These are phyloP conservation scores for Cheilosia urbana DNA, from an alignment of 2,888 invertebrate species.

Conservation along the genomic window DNA sequence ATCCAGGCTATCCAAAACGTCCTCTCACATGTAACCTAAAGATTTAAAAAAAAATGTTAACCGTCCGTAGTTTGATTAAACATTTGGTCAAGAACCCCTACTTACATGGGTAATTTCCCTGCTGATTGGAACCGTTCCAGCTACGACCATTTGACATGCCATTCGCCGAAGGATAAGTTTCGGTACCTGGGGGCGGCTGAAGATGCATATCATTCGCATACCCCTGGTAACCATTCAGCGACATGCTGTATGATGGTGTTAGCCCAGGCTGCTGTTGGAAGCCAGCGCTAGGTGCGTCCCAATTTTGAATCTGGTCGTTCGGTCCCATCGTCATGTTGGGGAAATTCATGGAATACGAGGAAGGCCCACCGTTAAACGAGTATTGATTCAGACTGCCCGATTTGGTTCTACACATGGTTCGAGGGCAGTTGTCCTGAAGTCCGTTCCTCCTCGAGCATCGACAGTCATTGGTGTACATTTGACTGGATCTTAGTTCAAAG, in stretches of 20 bases:
- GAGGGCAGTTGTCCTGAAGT: constrained; percentile 86
- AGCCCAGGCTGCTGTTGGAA: neutral
- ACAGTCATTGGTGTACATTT: constrained; percentile 85
- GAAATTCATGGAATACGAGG: constrained; percentile 78
- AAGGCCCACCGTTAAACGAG: constrained; percentile 84
- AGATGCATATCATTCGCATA: constrained; percentile 19
- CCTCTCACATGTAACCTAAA: too few relatives aligned
- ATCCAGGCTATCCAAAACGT: too few relatives aligned
- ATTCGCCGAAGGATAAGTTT: neutral
- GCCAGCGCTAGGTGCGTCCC: neutral
- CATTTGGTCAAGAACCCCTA: neutral
- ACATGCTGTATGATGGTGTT: neutral
- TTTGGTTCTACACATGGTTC: constrained; percentile 85
- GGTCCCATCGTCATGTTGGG: constrained; percentile 69
- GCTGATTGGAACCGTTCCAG: neutral
- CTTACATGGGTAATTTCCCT: constrained; percentile 27
- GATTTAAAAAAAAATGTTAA: too few relatives aligned
- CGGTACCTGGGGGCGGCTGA: constrained; percentile 9
- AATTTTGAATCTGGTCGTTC: neutral
- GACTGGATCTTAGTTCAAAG: constrained; percentile 80
- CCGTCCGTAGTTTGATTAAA: too few relatives aligned
- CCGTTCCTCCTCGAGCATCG: constrained; percentile 86
- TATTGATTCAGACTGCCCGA: constrained; percentile 84
- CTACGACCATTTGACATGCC: constrained; percentile 1
- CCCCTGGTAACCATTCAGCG: constrained; percentile 12